These are phyloP conservation scores for Loxodonta africana DNA, from an alignment of 2,113 vertebrate genomes.

Conservation along the genomic window DNA sequence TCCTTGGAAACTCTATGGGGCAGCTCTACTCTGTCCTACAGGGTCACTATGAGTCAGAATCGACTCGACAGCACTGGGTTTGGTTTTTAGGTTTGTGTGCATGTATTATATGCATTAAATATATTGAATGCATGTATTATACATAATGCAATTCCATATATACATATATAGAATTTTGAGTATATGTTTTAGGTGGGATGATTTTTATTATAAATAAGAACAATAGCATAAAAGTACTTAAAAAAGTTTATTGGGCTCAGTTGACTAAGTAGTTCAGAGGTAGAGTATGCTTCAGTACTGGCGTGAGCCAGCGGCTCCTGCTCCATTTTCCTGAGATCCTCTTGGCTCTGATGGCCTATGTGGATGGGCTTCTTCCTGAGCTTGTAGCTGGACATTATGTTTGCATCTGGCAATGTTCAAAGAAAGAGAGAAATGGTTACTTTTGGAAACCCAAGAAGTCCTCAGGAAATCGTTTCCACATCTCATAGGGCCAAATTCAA, in stretches of 20 bases:
- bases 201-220: conserved; percentile 10
- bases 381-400: not conserved
- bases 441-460: not conserved
- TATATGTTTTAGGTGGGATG: not conserved
- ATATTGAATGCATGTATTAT: not conserved
- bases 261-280: not conserved
- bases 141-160: not conserved
- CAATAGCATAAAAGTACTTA: not conserved
- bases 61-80: no score
- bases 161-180: not conserved
- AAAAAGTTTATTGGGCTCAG: not conserved
- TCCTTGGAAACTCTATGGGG: no score
- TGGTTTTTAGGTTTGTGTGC: not conserved
- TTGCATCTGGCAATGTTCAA: not conserved
- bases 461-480: not conserved
- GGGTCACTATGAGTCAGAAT: no score
- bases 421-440: not conserved
- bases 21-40: no score
- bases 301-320: not conserved
- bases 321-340: not conserved
- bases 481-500: not conserved
- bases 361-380: not conserved
- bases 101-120: not conserved
- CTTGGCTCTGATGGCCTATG: not conserved
- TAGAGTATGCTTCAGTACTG: not conserved